Evolutionary conservation across 2,888 invertebrate genomes (phyloP).

Genomic region (Lasioglossum villosulum): DNA sequence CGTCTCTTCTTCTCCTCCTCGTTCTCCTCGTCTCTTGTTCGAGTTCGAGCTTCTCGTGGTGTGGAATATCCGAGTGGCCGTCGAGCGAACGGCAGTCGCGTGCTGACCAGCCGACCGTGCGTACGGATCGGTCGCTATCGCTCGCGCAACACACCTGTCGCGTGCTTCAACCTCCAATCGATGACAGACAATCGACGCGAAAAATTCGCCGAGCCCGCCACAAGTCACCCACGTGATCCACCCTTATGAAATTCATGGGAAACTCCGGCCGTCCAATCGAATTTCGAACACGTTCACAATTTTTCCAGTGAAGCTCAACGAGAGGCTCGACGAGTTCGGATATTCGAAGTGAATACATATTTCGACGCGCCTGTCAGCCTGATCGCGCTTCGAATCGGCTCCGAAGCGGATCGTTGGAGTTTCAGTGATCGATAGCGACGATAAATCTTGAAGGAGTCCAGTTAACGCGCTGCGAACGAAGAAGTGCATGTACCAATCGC

Average conservation of each 20-base stretch:
- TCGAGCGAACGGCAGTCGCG: conserved; percentile 72
- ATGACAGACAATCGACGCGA: conserved; percentile 55
- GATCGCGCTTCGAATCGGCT: background rate
- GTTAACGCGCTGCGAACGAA: conserved; percentile 12
- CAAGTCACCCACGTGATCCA: background rate
- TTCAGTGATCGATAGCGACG: conserved; percentile 30
- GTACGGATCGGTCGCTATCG: conserved; percentile 54
- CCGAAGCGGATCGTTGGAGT: background rate
- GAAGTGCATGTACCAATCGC: conserved; percentile 24
- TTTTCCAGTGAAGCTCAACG: background rate
- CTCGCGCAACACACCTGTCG: background rate
- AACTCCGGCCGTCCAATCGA: background rate
- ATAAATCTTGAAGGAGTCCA: conserved; percentile 14
- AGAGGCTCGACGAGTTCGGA: background rate
- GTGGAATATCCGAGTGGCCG: conserved; percentile 36
- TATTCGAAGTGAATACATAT: background rate
- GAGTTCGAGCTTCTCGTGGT: conserved; percentile 36
- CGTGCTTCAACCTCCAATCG: conserved; percentile 10
- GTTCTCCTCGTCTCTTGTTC: conserved; percentile 23
- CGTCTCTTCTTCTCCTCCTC: conserved; percentile 43
- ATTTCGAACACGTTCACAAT: background rate
- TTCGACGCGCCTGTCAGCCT: background rate
- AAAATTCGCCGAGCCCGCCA: background rate
- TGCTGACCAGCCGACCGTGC: conserved; percentile 73
- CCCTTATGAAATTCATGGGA: background rate